Evolutionary conservation across 2,888 invertebrate genomes (phyloP), one percentile per base, ranked within the genome.

Genomic region (Harpagoxenus sublaevis): DNA sequence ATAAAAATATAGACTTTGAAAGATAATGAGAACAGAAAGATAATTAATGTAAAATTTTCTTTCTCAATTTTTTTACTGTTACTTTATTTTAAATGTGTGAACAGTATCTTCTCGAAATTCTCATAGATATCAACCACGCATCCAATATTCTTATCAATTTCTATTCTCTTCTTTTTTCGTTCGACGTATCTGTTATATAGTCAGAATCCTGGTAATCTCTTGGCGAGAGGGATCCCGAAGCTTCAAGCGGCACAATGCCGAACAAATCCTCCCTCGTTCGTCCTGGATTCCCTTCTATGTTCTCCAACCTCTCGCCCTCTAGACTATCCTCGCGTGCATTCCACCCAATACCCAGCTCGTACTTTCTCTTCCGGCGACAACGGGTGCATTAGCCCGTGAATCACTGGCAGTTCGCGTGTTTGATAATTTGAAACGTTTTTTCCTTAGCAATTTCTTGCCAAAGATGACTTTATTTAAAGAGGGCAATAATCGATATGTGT

Each of bases 201-300:
- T 70, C 57, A 57, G 45, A 79, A 65, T 70, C 28, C 35, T 45
- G 35, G 12, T 79, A 79, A 79, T 79, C 71, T 79, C 71, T 35
- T 45, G 57, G n/a, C 57, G 57, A 71, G 45, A 79, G 79, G n/a
- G 71, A 71, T 79, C 57, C 18, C 35, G 71, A 57, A 70, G 57
- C 79, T 79, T 79, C 79, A 79, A 79, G 57, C 71, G 57, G 57
- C 57, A 79, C 79, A 71, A 79, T 79, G 71, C 57, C 71, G 79
- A 57, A 71, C 79, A 79, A 71, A 79, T 79, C 79, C 71, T 70
- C 23, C 79, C 79, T 79, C 79, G 45, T 79, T 71, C 71, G 79
- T 57, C 23, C 55, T 31, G 70, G 55, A 70, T 79, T 57, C 45
- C 10, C 70, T 57, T 15, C 15, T 42, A n/a, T 39, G 53, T 55